Percentiles rank a stretch among this genome's conserved stretches.
phyloP scores from a whole-genome alignment of 2,113 vertebrate genomes.

The Perccottus glenii region DNA sequence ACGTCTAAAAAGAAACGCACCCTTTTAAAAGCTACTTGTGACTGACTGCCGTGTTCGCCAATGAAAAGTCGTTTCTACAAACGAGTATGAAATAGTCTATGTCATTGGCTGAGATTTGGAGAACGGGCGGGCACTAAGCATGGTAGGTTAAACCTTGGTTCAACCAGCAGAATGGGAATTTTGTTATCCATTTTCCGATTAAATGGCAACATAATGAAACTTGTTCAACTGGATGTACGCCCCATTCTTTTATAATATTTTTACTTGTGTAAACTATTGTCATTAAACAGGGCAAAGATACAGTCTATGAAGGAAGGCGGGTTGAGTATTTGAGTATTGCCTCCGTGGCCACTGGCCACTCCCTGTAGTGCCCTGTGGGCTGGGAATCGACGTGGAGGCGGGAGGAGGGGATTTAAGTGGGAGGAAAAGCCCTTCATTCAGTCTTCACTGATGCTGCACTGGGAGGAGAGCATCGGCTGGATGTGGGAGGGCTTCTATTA shows the following conservation, averaged over 20 bases:
- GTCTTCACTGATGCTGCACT: constrained; percentile 37
- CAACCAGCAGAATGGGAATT: constrained; percentile 61
- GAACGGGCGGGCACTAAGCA: constrained; percentile 51
- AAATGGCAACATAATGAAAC: constrained; percentile 58
- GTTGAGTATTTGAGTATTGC: constrained; percentile 62
- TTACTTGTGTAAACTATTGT: not conserved
- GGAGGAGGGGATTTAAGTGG: constrained; percentile 54
- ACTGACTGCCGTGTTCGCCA: constrained; percentile 57
- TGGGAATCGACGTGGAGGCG: constrained; percentile 56
- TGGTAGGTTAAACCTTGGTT: constrained; percentile 71
- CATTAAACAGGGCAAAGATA: not conserved
- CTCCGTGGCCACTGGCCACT: constrained; percentile 75
- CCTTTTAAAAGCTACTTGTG: constrained; percentile 6
- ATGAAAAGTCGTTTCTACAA: constrained; percentile 35
- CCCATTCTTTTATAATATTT: not conserved
- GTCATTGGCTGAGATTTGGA: constrained; percentile 38
- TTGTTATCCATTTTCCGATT: constrained; percentile 65
- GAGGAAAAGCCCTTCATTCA: constrained; percentile 28
- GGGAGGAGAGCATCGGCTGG: constrained; percentile 61
- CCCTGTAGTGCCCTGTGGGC: constrained; percentile 65
- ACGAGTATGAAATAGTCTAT: constrained; percentile 33
- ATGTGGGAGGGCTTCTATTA: constrained; percentile 65
- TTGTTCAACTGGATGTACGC: not conserved
- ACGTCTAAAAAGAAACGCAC: constrained; percentile 49
- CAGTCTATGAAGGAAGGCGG: constrained; percentile 21